Conservation (phyloP, 2,113 vertebrate genomes). For the Tachysurus vachellii region DNA sequence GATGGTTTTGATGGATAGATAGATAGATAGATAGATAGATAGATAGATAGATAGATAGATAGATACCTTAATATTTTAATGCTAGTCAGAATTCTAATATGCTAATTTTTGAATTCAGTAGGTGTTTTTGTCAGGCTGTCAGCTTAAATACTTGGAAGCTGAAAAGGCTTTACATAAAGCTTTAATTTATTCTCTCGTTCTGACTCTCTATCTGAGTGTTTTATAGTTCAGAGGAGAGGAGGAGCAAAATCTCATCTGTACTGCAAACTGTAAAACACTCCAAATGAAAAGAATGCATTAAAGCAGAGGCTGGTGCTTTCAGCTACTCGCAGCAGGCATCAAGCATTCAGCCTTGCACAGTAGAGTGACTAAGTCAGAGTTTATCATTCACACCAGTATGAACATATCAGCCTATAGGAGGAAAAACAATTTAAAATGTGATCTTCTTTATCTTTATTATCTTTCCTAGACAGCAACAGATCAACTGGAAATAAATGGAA, state of each 20-base stretch:
- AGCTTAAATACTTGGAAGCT: background rate
- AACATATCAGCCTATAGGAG: background rate
- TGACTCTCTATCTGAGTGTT: background rate
- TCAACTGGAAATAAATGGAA: background rate
- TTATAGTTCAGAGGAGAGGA: constrained; percentile 7
- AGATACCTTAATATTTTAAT: background rate
- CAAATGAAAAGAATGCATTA: background rate
- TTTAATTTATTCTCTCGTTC: constrained; percentile 2
- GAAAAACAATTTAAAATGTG: background rate
- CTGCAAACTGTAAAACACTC: constrained; percentile 9
- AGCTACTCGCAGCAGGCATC: background rate
- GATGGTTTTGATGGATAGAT: background rate
- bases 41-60: too few relatives aligned
- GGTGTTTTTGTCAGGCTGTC: background rate
- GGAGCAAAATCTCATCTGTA: background rate
- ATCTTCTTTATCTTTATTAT: background rate
- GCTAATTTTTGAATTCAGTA: background rate
- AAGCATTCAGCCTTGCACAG: constrained; percentile 4
- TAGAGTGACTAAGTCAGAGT: background rate
- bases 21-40: background rate
- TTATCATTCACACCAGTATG: background rate
- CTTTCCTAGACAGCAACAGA: background rate
- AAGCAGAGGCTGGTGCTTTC: background rate
- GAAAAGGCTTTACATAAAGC: background rate
- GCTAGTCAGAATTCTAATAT: background rate